Evolutionary conservation across 1,140 invertebrate species (phyloP), one percentile per base, ranked within the genome.

Genomic region (Eueides isabella): DNA sequence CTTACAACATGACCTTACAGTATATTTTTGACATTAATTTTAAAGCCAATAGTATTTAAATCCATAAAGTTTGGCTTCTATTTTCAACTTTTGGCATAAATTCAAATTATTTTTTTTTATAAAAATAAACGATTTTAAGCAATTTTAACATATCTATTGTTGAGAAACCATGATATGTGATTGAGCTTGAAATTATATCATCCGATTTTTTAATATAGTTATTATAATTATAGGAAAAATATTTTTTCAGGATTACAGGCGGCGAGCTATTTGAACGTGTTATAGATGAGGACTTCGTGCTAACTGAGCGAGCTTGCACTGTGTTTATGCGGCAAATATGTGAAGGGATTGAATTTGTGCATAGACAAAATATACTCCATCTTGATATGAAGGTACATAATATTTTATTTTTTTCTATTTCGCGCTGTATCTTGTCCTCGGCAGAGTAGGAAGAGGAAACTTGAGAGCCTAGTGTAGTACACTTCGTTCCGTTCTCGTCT

Each of bases 181-280:
- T 14, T 14, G 35, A 14, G 12, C 14, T 38, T 38, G 35, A 38
- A 38, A 1, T n/a, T n/a, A n/a, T n/a, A n/a, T 38, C 14, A 12
- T 11, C 33, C 0, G 11, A 38, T n/a, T n/a, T n/a, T n/a, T n/a
- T n/a, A n/a, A n/a, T n/a, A n/a, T 28, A 3, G 11, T 62, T 30
- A 63, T 30, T 63, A 30, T 29, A 11, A 30, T 31, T 63, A 19
- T 16, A 63, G 2, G 2, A 61, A 19, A 19, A 55, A 55, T 63
- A n/a, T 63, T 30, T 48, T 95, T 94, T 67, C 89, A 99, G 98
- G 80, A 98, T 99, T 83, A 97, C 97, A 89, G 99, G 99, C 5
- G 99, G 99, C 7, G 99, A 99, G 94, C 94, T 99, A 7, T 99
- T 99, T 88, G 99, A 99, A 92, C 95, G 99, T 73, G 98, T 99